A percentile compares a stretch with the other conserved stretches of the same genome.
These are phyloP conservation scores for Ceyx melanurus DNA, from an alignment of 2,113 vertebrate genomes.

Conservation along the genomic window DNA sequence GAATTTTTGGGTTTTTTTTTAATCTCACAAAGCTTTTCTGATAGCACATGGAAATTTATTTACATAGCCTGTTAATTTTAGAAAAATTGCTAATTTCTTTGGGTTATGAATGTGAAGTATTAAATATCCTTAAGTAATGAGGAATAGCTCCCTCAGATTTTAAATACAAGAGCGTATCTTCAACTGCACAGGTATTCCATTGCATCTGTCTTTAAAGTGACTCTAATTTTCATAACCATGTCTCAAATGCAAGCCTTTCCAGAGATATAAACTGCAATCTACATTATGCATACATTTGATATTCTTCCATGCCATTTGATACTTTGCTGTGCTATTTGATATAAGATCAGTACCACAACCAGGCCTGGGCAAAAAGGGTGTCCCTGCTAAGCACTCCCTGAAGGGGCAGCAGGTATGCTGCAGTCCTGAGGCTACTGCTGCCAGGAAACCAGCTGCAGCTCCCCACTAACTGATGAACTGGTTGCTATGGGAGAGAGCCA, in stretches of 20 bases:
- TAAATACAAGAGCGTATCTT: background rate
- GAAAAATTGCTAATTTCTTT: background rate
- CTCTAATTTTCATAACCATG: background rate
- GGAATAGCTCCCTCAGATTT: background rate
- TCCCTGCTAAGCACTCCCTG: background rate
- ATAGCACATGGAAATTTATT: background rate
- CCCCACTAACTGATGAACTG: accelerated
- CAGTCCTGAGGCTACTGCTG: background rate
- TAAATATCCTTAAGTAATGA: background rate
- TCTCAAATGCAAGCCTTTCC: background rate
- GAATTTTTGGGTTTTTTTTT: background rate
- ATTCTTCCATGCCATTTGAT: background rate
- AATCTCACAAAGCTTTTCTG: background rate
- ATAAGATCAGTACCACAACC: background rate
- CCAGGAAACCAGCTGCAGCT: background rate
- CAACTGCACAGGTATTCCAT: background rate
- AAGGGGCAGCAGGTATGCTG: background rate
- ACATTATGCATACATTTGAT: background rate
- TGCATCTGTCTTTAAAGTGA: background rate
- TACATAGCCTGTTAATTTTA: background rate
- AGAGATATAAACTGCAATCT: background rate
- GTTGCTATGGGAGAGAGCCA: background rate
- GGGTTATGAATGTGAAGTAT: background rate
- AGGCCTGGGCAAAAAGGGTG: background rate
- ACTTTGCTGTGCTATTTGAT: background rate